Base-by-base conservation (phyloP, 1,140 invertebrate genomes). In the Wiebesia pumilae region DNA sequence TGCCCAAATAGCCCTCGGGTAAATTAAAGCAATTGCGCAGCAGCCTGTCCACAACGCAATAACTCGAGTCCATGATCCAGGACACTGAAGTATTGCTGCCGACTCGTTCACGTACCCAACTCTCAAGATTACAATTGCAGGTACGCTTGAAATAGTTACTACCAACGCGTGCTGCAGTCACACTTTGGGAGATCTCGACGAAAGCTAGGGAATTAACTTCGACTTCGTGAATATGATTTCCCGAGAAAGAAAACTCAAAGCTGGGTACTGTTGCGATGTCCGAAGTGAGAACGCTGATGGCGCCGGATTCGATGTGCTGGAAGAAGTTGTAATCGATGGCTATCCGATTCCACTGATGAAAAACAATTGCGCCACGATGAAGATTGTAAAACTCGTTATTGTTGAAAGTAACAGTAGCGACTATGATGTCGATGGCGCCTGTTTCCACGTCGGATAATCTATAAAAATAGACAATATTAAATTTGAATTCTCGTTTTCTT, bases 261-360 rank as follows among this genome's bases (percentile, higher is more conserved):
- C 92, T 90, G 0, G 94, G 89, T 16, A 83, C 33, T 38, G 84
- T 87, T 81, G 94, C 89, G 27, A 90, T 88, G 86, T 92, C 89
- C 84, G 92, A 86, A 85, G 93, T 86, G 89, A 91, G 88, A 0
- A 92, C 90, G 7, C 90, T 90, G 81, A 97, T 94, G 35, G 95
- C 95, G 67, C 95, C 93, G 0, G 92, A 84, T 16, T 95, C 93
- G 7, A 97, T 88, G 43, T 93, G 90, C 38, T 95, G 91, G 89
- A 97, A 96, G 30, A 95, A 94, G 88, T 97, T 97, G 82, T 95
- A 91, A 81, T 96, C 95, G 87, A 97, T 95, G 14, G 91, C 89
- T 24, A 97, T 93, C 86, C 92, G 94, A 89, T 95, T 96, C 95
- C 96, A 96, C 12, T 95, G 94, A 14, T 95, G 93, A 19, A 97